phyloP scores from a whole-genome alignment of 2,797 vertebrate species.

The Cossypha polioptera region DNA sequence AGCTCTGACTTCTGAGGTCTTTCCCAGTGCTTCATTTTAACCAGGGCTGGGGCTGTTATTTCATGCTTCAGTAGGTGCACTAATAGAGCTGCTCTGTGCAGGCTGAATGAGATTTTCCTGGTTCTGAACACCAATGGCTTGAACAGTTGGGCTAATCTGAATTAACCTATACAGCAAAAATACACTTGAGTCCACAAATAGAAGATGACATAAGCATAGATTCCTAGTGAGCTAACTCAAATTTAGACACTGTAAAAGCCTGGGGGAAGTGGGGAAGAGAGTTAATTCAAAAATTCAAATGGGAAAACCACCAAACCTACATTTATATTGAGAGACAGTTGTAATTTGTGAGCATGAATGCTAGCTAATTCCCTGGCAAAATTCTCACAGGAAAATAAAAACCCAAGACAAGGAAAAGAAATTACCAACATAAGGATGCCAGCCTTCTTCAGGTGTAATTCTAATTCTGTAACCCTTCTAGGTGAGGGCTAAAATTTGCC shows the following conservation, averaged over 20 bases:
- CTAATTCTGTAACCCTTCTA: not conserved
- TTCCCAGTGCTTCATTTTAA: not conserved
- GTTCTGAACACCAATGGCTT: slow-evolving; percentile 25
- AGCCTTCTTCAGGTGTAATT: not conserved
- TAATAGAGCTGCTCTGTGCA: slow-evolving; percentile 39
- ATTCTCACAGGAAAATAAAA: not conserved
- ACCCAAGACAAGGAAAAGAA: not conserved
- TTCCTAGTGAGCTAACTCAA: slow-evolving; percentile 14
- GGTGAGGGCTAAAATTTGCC: not conserved
- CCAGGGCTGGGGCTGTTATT: not conserved
- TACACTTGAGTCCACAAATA: slow-evolving; percentile 4
- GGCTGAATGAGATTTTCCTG: slow-evolving; percentile 42
- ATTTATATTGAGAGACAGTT: not conserved
- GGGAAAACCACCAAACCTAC: not conserved
- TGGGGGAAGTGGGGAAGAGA: not conserved
- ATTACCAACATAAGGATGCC: not conserved
- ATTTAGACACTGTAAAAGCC: slow-evolving; percentile 13
- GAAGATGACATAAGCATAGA: slow-evolving; percentile 46
- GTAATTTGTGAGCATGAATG: not conserved
- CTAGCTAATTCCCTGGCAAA: not conserved
- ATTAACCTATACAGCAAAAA: slow-evolving; percentile 52
- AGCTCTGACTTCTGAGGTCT: not conserved
- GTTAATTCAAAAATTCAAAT: not conserved
- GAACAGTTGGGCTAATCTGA: slow-evolving; percentile 46
- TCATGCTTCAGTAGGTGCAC: slow-evolving; percentile 21